These are phyloP conservation scores for Caenorhabditis sp. DNA, from an alignment of 2,888 invertebrate genomes.

Conservation along the genomic window DNA sequence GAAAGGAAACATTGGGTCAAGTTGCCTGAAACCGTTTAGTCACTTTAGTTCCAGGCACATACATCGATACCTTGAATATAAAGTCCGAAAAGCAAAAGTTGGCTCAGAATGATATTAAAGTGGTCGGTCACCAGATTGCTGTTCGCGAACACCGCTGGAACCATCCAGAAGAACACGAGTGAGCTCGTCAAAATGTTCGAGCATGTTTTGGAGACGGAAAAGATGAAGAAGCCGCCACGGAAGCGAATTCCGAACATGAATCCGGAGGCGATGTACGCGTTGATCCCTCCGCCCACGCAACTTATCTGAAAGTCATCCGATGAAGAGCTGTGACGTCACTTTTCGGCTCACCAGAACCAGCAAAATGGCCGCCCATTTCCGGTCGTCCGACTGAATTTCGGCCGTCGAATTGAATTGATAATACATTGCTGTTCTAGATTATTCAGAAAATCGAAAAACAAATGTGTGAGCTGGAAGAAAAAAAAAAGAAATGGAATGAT, in stretches of 20 bases:
- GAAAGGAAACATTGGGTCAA: constrained; percentile 39
- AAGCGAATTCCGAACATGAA: constrained; percentile 36
- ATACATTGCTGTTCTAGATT: constrained; percentile 24
- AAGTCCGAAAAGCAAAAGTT: constrained; percentile 26
- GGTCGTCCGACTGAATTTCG: constrained; percentile 19
- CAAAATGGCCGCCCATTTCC: constrained; percentile 23
- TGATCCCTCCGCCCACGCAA: constrained; percentile 13
- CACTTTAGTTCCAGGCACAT: no score
- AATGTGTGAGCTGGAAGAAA: neutral
- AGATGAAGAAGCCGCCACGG: constrained; percentile 40
- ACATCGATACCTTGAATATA: constrained; percentile 42
- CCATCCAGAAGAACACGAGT: constrained; percentile 32
- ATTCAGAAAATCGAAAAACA: neutral
- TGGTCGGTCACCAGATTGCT: constrained; percentile 22
- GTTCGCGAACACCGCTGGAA: constrained; percentile 28
- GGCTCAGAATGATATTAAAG: constrained; percentile 34
- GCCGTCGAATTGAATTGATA: constrained; percentile 34
- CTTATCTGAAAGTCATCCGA: constrained; percentile 17
- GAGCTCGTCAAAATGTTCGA: constrained; percentile 38
- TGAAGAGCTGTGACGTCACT: neutral
- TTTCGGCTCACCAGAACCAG: constrained; percentile 15
- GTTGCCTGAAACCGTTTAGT: no score
- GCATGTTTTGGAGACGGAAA: constrained; percentile 37
- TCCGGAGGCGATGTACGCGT: constrained; percentile 37
- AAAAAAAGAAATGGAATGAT: neutral